Evolutionary conservation across 2,113 vertebrate genomes (phyloP).

Genomic region (Balaenoptera acutorostrata): DNA sequence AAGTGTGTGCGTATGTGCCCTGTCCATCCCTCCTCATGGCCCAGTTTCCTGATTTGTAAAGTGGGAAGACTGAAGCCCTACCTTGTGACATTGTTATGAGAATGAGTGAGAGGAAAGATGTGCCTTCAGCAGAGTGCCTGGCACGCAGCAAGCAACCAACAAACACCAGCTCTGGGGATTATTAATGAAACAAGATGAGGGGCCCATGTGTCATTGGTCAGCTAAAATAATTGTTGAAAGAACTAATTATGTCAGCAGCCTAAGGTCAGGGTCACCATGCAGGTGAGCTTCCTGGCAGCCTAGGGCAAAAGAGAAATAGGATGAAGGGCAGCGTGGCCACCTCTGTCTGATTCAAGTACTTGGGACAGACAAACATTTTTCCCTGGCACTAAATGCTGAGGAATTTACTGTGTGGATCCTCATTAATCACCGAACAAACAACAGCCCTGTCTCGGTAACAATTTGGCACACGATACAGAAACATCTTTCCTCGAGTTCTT

Average conservation of each 20-base stretch:
- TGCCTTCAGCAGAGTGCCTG: not conserved
- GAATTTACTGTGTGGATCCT: not conserved
- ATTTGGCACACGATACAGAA: not conserved
- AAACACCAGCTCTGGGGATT: not conserved
- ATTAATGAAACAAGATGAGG: not conserved
- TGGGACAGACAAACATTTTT: not conserved
- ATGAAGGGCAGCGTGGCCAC: not conserved
- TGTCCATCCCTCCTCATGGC: not conserved
- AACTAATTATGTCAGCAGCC: not conserved
- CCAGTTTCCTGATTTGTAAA: not conserved
- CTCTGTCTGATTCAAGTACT: not conserved
- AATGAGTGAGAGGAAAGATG: not conserved
- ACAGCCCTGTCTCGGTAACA: not conserved
- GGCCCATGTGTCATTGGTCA: not conserved
- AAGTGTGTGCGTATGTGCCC: too few relatives aligned
- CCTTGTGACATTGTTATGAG: fast-evolving
- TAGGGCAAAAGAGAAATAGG: not conserved
- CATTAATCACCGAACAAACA: slow-evolving; percentile 2
- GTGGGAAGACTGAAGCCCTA: not conserved
- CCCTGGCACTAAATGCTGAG: not conserved
- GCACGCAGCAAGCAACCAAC: not conserved
- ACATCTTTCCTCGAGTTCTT: slow-evolving; percentile 10
- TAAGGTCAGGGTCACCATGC: not conserved
- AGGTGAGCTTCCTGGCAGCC: slow-evolving; percentile 26
- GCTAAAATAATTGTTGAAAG: not conserved